A percentile compares a stretch with the other conserved stretches of the same genome.
Conservation (phyloP, 2,797 vertebrate genomes). For the Neoniphon sammara region DNA sequence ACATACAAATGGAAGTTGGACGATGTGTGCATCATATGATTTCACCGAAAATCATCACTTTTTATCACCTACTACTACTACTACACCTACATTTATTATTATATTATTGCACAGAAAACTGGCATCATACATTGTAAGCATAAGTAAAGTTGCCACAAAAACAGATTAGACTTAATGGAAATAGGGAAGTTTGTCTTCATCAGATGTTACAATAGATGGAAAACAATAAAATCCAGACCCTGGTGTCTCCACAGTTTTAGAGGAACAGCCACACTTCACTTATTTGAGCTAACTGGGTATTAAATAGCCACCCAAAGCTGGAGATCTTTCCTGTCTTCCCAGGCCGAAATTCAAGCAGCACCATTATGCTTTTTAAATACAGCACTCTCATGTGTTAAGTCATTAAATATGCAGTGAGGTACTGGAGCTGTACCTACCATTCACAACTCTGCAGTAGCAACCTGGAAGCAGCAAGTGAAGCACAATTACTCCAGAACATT, state of each 20-base stretch:
- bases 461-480: constrained; percentile 27
- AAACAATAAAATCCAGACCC: background rate
- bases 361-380: constrained; percentile 6
- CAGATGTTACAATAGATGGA: background rate
- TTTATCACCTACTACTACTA: no score
- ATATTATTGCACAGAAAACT: no score
- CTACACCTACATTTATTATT: no score
- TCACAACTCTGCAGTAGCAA: constrained; percentile 32
- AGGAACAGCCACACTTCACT: background rate
- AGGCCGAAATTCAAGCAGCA: constrained; percentile 34
- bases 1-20: no score
- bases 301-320: background rate
- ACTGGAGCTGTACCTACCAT: constrained; percentile 37
- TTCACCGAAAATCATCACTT: no score
- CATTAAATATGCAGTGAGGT: constrained; percentile 65
- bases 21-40: no score
- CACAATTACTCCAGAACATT: constrained; percentile 26
- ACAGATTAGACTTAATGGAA: background rate
- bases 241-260: background rate
- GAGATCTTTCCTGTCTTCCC: background rate
- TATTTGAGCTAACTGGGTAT: background rate
- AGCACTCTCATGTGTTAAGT: constrained; percentile 54
- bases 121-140: no score
- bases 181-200: background rate
- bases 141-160: background rate